Evolutionary conservation across 2,888 invertebrate genomes (phyloP), one percentile per base, ranked within the genome.

Genomic region (Callimorpha dominula): DNA sequence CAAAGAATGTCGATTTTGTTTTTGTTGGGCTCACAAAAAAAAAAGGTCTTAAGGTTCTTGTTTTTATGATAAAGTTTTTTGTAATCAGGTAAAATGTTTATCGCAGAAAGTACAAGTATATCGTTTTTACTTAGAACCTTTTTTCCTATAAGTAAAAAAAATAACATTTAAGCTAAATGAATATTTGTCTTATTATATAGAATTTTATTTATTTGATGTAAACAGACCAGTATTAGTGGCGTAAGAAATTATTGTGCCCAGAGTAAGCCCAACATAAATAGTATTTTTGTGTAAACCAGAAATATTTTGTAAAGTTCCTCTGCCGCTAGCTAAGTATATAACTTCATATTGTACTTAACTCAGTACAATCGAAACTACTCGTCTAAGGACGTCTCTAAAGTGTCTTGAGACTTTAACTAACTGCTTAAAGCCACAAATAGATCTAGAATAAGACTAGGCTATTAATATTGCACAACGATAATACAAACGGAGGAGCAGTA

Each of bases 1-100:
- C 57, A 68, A 68, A n/a, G 11, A 60, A 52, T 43, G 9, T n/a
- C 54, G n/a, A 17, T n/a, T 54, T 43, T 42, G 52, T 54, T 68
- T 43, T 54, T 68, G 42, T 31, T 31, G 14, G 6, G 31, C 14
- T 7, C 14, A 60, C 31, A 14, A 31, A 57, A 60, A 12, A 31
- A 57, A 60, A 31, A 31, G 4, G 2, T 60, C 31, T 14, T 14
- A 60, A 20, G 31, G 12, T 31, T 60, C 14, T 60, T 14, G 60
- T 60, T 60, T 60, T 60, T 14, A 31, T 31, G 31, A 12, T 14
- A 60, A 60, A 31, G 31, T 31, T 60, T 60, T 31, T 6, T 60
- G 31, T 60, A 31, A 60, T 60, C 60, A 60, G 20, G 31, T 3
- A 14, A 60, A 60, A 60, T 31, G 31, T 60, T 60, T 31, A 5